These are phyloP conservation scores for Epicampocera succincta DNA, from an alignment of 2,888 invertebrate genomes.

Conservation along the genomic window DNA sequence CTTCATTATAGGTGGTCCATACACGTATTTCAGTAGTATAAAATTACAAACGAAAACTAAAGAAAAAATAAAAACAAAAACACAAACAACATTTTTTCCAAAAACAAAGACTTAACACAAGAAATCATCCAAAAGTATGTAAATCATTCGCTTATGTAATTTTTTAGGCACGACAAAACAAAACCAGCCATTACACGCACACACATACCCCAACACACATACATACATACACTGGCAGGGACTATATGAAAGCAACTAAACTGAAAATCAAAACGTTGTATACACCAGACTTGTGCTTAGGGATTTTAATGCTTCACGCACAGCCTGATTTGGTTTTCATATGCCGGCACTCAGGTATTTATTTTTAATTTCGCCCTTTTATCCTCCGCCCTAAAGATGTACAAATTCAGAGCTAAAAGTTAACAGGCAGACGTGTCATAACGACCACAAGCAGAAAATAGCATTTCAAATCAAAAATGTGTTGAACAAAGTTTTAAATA, in stretches of 20 bases:
- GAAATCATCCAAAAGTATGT: too few relatives aligned
- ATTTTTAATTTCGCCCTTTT: slow-evolving; percentile 37
- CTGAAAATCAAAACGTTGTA: slow-evolving; percentile 54
- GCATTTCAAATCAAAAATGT: too few relatives aligned
- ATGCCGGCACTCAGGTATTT: slow-evolving; percentile 7
- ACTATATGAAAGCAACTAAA: slow-evolving; percentile 7
- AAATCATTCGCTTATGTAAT: too few relatives aligned
- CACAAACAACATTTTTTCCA: too few relatives aligned
- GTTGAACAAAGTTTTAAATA: too few relatives aligned
- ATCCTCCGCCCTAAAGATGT: background rate
- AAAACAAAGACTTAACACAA: too few relatives aligned
- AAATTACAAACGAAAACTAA: too few relatives aligned
- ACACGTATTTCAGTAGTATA: too few relatives aligned
- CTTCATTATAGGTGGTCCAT: too few relatives aligned
- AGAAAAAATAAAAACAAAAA: too few relatives aligned
- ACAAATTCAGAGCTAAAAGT: background rate
- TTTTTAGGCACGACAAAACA: too few relatives aligned
- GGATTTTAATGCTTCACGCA: slow-evolving; percentile 40
- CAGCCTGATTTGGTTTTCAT: slow-evolving; percentile 13
- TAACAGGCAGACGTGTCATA: slow-evolving; percentile 2
- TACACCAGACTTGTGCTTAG: slow-evolving; percentile 30
- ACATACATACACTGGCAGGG: background rate
- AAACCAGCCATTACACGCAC: slow-evolving; percentile 3
- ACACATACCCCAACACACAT: background rate
- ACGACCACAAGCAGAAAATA: background rate